Percentiles rank a stretch among this genome's conserved stretches.
Conservation (phyloP, 2,888 invertebrate species). For the Carterocephalus palaemon region DNA sequence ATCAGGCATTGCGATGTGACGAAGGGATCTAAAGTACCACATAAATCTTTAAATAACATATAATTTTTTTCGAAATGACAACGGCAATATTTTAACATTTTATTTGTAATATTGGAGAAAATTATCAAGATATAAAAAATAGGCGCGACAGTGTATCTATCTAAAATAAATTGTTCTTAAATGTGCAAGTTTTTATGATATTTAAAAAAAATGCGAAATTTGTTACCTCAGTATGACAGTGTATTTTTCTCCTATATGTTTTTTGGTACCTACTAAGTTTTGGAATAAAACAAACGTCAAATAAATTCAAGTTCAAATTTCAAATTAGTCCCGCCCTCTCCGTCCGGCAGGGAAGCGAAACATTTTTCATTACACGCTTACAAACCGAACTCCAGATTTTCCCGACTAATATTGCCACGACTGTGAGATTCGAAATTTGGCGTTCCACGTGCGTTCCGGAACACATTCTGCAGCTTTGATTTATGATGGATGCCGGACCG, state of each 20-base stretch:
- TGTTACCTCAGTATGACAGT: no score
- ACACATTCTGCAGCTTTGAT: constrained; percentile 38
- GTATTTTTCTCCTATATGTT: no score
- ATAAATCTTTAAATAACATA: not conserved
- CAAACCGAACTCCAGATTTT: constrained; percentile 6
- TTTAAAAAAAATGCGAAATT: no score
- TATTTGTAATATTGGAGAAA: no score
- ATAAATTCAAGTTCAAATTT: not conserved
- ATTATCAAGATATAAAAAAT: no score
- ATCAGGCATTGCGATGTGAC: constrained; percentile 11
- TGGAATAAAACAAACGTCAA: no score
- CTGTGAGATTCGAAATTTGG: constrained; percentile 18
- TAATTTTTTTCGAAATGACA: constrained; percentile 6
- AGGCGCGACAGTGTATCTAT: no score
- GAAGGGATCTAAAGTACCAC: constrained; percentile 1
- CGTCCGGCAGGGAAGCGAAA: not conserved
- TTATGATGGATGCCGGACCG: constrained; percentile 44
- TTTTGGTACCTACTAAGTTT: no score
- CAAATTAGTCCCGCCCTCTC: not conserved
- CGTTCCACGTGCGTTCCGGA: constrained; percentile 7
- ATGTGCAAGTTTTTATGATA: no score
- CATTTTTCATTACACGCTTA: constrained; percentile 10
- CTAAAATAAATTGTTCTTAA: no score
- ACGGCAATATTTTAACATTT: no score
- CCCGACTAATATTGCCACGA: constrained; percentile 14